Percentiles rank a stretch among this genome's conserved stretches.
phyloP scores from a whole-genome alignment of 2,888 invertebrate genomes.

The Parnassius orleans region DNA sequence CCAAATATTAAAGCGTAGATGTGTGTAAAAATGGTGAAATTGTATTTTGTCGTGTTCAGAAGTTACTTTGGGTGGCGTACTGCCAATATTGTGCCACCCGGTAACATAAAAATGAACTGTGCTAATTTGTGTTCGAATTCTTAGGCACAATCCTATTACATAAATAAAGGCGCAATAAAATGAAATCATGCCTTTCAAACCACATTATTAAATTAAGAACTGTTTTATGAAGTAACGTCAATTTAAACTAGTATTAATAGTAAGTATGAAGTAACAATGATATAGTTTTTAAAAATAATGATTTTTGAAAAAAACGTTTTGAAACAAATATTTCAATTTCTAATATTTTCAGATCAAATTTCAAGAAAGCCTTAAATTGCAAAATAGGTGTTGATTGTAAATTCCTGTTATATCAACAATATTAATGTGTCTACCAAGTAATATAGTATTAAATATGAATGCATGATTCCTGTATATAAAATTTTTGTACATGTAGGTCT shows the following conservation, averaged over 20 bases:
- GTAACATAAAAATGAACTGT: constrained; percentile 10
- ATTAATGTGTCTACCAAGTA: constrained; percentile 66
- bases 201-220: constrained; percentile 20
- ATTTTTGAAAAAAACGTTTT: background rate
- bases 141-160: constrained; percentile 1
- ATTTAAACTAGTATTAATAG: constrained; percentile 50
- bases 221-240: constrained; percentile 42
- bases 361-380: background rate
- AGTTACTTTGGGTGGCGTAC: constrained; percentile 41
- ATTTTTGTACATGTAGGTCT: constrained; percentile 78
- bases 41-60: constrained; percentile 47
- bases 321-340: too few relatives aligned
- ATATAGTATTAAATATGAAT: constrained; percentile 54
- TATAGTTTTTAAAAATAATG: constrained; percentile 5
- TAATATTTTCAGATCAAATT: background rate
- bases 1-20: constrained; percentile 68
- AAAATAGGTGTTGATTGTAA: constrained; percentile 53
- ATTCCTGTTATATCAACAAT: constrained; percentile 50
- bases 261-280: constrained; percentile 4
- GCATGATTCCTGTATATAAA: constrained; percentile 77
- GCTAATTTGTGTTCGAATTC: constrained; percentile 5
- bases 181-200: constrained; percentile 10
- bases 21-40: constrained; percentile 59
- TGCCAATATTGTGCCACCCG: constrained; percentile 49
- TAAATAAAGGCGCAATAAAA: constrained; percentile 11